phyloP scores from a whole-genome alignment of 2,888 invertebrate genomes.

The Caradrina clavipalpis region DNA sequence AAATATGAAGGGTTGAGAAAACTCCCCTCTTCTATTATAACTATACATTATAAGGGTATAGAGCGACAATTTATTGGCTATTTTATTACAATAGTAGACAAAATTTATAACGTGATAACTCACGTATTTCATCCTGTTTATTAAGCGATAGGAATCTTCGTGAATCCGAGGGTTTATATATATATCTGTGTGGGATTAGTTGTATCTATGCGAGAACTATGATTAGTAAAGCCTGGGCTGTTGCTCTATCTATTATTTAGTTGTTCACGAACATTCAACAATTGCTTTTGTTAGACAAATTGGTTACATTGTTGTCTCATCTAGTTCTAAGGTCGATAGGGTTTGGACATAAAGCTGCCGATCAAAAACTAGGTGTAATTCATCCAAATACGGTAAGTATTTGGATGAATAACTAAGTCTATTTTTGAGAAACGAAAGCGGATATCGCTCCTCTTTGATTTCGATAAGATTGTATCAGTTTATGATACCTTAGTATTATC shows the following conservation, averaged over 20 bases:
- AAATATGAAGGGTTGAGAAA: conserved; percentile 73
- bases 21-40: conserved; percentile 68
- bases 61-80: conserved; percentile 88
- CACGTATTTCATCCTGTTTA: conserved; percentile 78
- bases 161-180: conserved; percentile 72
- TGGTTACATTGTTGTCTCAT: conserved; percentile 35
- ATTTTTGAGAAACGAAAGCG: background rate
- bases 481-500: conserved; percentile 2
- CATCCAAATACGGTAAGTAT: background rate
- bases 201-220: conserved; percentile 44
- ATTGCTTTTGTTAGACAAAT: conserved; percentile 42
- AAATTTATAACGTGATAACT: conserved; percentile 89
- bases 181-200: conserved; percentile 57
- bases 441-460: conserved; percentile 8
- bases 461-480: conserved; percentile 26
- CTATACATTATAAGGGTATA: conserved; percentile 67
- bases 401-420: background rate
- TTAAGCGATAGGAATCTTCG: conserved; percentile 73
- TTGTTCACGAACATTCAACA: conserved; percentile 24
- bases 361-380: background rate
- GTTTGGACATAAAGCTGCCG: background rate
- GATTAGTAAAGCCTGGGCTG: conserved; percentile 31
- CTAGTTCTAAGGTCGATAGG: background rate
- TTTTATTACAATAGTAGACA: conserved; percentile 82
- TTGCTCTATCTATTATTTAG: conserved; percentile 24